Evolutionary conservation across 2,797 vertebrate genomes (phyloP).

Genomic region (Lateolabrax maculatus): DNA sequence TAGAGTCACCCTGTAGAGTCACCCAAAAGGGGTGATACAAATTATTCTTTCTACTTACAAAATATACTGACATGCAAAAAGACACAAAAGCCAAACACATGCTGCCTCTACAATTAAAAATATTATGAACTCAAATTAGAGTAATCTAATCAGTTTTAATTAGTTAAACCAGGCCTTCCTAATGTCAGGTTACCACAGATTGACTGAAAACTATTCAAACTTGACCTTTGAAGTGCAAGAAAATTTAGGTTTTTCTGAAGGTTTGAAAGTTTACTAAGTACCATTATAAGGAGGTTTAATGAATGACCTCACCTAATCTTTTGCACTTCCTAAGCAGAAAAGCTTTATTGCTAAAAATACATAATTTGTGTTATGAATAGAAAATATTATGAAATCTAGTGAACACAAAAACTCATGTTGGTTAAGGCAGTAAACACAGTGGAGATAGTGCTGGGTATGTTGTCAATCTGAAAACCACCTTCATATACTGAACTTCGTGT

Average conservation of each 20-base stretch:
- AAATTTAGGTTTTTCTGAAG: conserved; percentile 21
- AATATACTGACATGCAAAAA: neutral
- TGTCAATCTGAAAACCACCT: neutral
- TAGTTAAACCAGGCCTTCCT: neutral
- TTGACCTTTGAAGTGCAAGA: conserved; percentile 1
- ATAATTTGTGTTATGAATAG: neutral
- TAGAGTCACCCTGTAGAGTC: too few relatives aligned
- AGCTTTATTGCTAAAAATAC: conserved; percentile 12
- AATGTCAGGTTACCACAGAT: neutral
- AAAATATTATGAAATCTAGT: neutral
- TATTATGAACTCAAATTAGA: neutral
- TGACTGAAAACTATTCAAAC: neutral
- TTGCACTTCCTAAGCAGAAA: neutral
- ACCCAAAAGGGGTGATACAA: too few relatives aligned
- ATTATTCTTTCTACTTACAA: neutral
- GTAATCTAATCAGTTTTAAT: neutral
- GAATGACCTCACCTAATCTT: conserved; percentile 29
- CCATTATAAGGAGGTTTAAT: conserved; percentile 9
- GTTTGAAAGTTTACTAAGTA: conserved; percentile 55
- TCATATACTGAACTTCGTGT: neutral
- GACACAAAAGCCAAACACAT: neutral
- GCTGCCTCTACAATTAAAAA: neutral
- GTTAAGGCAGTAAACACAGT: too few relatives aligned
- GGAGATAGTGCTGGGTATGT: too few relatives aligned
- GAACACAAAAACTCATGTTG: too few relatives aligned